phyloP scores from a whole-genome alignment of 2,797 vertebrate genomes.

The Tamandua tetradactyla region DNA sequence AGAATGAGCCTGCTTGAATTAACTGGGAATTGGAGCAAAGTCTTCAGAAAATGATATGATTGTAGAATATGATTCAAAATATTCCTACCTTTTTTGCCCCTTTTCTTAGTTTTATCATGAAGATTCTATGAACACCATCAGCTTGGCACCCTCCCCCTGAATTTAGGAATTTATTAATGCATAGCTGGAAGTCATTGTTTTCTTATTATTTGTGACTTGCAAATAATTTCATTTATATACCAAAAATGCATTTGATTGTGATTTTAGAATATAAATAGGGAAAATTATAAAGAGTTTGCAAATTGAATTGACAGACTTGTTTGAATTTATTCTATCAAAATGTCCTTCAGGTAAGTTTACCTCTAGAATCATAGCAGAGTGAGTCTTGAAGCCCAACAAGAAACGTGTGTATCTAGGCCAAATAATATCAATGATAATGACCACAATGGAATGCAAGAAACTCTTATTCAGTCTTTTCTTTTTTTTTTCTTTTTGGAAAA shows the following conservation, averaged over 20 bases:
- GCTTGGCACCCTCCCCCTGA: not conserved
- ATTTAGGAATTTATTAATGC: not conserved
- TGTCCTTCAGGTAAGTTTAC: not conserved
- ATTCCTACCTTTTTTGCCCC: rapidly evolving
- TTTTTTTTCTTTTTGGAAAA: not conserved
- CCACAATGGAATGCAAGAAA: not conserved
- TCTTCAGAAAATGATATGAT: not conserved
- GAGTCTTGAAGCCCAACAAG: not conserved
- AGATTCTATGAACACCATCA: not conserved
- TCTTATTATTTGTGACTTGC: not conserved
- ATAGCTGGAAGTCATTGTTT: not conserved
- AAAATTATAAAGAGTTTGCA: not conserved
- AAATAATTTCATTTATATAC: not conserved
- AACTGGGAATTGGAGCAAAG: not conserved
- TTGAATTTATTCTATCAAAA: not conserved
- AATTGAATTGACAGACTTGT: not conserved
- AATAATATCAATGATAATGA: not conserved
- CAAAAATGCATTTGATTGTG: not conserved
- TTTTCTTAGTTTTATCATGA: not conserved
- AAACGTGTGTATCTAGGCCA: not conserved
- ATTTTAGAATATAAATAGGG: not conserved
- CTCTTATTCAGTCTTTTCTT: not conserved
- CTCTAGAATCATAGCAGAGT: not conserved
- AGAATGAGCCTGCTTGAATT: not conserved
- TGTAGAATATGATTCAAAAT: not conserved